Percentiles rank a stretch among this genome's conserved stretches.
Conservation (phyloP, 2,888 invertebrate species). For the Erebia palarica region DNA sequence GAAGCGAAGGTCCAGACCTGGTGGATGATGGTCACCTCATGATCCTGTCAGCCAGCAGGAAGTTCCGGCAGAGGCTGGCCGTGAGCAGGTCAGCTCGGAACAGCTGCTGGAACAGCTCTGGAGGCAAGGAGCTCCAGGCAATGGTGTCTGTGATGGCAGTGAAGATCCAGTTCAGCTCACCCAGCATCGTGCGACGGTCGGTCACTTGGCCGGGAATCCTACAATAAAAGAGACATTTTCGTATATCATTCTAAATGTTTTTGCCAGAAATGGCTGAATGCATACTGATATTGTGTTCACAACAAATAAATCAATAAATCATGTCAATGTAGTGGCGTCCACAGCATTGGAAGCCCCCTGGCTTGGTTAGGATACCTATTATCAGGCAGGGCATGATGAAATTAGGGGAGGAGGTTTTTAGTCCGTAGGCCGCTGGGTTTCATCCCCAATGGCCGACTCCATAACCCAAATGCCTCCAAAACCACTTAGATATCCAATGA, state of each 20-base stretch:
- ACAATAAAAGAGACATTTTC: constrained; percentile 14
- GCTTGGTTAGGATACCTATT: no score
- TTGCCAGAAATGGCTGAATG: no score
- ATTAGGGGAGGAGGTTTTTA: no score
- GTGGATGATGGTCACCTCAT: constrained; percentile 80
- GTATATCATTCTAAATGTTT: neutral
- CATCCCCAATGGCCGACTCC: no score
- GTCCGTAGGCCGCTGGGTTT: no score
- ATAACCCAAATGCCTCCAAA: no score
- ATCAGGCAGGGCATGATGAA: no score
- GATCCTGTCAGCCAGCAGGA: constrained; percentile 96
- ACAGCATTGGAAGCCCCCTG: no score
- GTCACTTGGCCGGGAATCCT: constrained; percentile 97
- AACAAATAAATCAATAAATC: no score
- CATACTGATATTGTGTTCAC: no score
- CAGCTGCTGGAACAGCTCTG: constrained; percentile 97
- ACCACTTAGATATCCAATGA: no score
- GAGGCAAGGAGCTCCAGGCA: constrained; percentile 98
- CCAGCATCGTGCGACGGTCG: constrained; percentile 97
- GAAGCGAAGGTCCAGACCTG: neutral
- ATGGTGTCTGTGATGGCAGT: constrained; percentile 99
- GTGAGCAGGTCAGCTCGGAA: constrained; percentile 98
- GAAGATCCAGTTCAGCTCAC: constrained; percentile 99
- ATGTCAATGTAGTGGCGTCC: no score
- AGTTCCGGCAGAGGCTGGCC: constrained; percentile 99